Evolutionary conservation across 1,140 invertebrate genomes (phyloP), one percentile per base, ranked within the genome.

Genomic region (Brachystomella parvula): DNA sequence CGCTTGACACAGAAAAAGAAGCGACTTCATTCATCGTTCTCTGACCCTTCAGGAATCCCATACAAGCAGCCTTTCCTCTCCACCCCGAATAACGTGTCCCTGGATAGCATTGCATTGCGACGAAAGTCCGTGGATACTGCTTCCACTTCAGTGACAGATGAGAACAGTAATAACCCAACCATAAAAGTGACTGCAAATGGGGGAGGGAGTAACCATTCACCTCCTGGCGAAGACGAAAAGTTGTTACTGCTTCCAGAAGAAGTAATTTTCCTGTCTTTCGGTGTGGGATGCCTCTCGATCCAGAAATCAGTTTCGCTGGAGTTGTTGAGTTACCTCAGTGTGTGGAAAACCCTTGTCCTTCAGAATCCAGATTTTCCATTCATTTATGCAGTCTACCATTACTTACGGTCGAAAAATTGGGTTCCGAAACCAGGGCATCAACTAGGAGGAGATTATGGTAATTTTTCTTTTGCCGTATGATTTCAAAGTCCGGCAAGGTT

Each of bases 221-320:
- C 17, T 12, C 6, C 32, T 9, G n/a, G 26, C 2, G 65, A 66
- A 30, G 67, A 68, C 32, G 71, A 72, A 30, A 68, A 63, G n/a
- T 35, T 72, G 3, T 47, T 68, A n/a, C 49, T 73, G 3, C 49
- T 73, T 28, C 65, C 71, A 2, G 69, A 73, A 62, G 71, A 73
- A 73, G 71, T 64, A 0, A 73, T 73, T 12, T 73, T 73, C 47
- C 39, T 73, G 15, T 69, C 49, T 39, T 73, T 73, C 57, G 71
- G 47, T 12, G 65, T 71, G 31, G 71, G 71, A 0, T 73, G 71
- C 58, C 31, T 73, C 12, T 63, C 61, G 17, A 68, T 73, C 44
- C 53, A 70, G 26, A 59, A 58, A n/a, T 0, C 30, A 24, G 3
- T 28, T 32, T 26, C 21, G 1, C 64, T 64, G 17, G 58, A 71